These are phyloP conservation scores for Melanaphis sacchari DNA, from an alignment of 1,140 invertebrate genomes.

Conservation along the genomic window DNA sequence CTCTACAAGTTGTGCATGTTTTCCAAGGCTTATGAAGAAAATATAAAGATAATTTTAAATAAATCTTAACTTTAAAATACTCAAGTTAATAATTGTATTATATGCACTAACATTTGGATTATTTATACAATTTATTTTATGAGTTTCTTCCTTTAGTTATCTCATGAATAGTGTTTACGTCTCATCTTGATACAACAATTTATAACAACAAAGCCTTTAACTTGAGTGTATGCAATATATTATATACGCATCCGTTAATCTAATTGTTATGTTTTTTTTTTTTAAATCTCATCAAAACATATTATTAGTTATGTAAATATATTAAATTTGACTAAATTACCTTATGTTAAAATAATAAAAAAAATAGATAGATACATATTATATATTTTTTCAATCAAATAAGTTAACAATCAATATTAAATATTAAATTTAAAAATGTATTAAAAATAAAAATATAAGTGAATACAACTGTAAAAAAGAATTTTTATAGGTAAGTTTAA, in stretches of 20 bases:
- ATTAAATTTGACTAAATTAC: neutral
- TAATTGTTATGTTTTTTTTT: neutral
- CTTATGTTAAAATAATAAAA: neutral
- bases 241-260: conserved; percentile 23
- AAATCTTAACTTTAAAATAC: neutral
- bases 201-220: conserved; percentile 36
- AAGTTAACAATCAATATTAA: neutral
- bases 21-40: neutral
- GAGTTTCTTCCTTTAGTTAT: conserved; percentile 30
- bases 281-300: neutral
- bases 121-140: conserved; percentile 47
- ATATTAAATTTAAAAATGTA: no score
- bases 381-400: neutral
- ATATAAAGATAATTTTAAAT: neutral
- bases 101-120: neutral
- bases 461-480: neutral
- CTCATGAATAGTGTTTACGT: conserved; percentile 35
- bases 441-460: no score
- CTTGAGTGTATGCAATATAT: conserved; percentile 8
- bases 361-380: neutral
- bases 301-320: neutral
- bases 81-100: neutral
- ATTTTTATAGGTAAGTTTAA: no score
- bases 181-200: neutral
- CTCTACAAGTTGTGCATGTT: neutral